Percentiles rank a stretch among this genome's conserved stretches.
Evolutionary conservation across 2,888 invertebrate species (phyloP).

Genomic region (Herminia tarsipennalis): DNA sequence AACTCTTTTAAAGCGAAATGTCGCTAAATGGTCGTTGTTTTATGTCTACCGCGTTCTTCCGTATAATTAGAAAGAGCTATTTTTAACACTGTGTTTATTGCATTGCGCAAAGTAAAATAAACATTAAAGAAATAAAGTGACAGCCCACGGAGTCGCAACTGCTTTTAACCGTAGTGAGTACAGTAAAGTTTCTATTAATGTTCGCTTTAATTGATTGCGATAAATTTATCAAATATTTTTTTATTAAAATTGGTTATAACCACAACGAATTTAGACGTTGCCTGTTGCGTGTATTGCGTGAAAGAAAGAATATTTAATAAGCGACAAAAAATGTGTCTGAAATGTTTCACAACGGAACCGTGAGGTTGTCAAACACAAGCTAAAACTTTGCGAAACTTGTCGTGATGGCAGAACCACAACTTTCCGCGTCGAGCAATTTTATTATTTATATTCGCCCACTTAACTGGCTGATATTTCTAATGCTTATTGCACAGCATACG

Average conservation of each 20-base stretch:
- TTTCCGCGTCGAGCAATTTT: slow-evolving; percentile 69
- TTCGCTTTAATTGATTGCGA: neutral
- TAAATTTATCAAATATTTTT: slow-evolving; percentile 13
- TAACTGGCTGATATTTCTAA: slow-evolving; percentile 60
- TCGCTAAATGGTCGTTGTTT: slow-evolving; percentile 2
- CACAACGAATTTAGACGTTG: slow-evolving; percentile 32
- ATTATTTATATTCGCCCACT: slow-evolving; percentile 56
- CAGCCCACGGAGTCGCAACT: slow-evolving; percentile 12
- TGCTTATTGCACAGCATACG: slow-evolving; percentile 56
- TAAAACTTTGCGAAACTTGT: slow-evolving; percentile 73
- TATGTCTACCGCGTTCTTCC: slow-evolving; percentile 15
- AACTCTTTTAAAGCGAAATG: slow-evolving; percentile 5
- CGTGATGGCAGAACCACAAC: slow-evolving; percentile 76
- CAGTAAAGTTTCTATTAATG: too few relatives aligned
- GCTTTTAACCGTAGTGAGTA: slow-evolving; percentile 6
- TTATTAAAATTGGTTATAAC: too few relatives aligned
- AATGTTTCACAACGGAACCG: slow-evolving; percentile 66
- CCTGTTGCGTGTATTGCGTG: slow-evolving; percentile 47
- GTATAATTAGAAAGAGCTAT: slow-evolving; percentile 23
- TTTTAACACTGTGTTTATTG: slow-evolving; percentile 24
- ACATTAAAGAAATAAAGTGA: slow-evolving; percentile 28
- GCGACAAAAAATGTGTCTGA: slow-evolving; percentile 55
- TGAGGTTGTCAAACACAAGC: slow-evolving; percentile 65
- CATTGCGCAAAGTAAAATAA: slow-evolving; percentile 29
- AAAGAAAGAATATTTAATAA: slow-evolving; percentile 50